Percentiles rank a stretch among this genome's conserved stretches.
Evolutionary conservation across 2,888 invertebrate genomes (phyloP).

Genomic region (Gymnoscelis rufifasciata): DNA sequence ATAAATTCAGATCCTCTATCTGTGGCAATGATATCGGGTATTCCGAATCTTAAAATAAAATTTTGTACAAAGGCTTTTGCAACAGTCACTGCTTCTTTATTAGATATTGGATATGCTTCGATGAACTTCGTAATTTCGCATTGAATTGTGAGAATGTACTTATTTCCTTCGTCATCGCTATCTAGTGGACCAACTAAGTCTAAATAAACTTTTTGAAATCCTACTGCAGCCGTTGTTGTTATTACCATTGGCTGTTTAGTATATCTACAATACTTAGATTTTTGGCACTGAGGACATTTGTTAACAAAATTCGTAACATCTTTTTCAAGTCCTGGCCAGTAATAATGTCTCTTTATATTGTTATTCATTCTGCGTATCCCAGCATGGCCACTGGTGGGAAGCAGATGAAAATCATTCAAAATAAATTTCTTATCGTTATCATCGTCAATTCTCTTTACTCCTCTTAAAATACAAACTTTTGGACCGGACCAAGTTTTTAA

Average conservation of each 20-base stretch:
- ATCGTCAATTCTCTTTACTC: constrained; percentile 20
- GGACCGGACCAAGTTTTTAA: too few species aligned
- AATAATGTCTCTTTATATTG: too few species aligned
- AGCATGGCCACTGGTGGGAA: constrained; percentile 29
- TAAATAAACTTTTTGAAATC: constrained; percentile 23
- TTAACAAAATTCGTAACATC: constrained; percentile 21
- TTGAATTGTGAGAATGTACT: constrained; percentile 27
- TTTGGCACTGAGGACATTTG: constrained; percentile 24
- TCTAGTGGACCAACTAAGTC: constrained; percentile 23
- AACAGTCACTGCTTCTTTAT: constrained; percentile 7
- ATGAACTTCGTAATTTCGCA: constrained; percentile 28
- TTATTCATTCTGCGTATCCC: constrained; percentile 14
- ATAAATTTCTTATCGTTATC: constrained; percentile 23
- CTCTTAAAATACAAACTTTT: constrained; percentile 24
- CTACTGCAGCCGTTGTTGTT: constrained; percentile 20
- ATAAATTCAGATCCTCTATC: constrained; percentile 21
- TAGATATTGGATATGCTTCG: constrained; percentile 11
- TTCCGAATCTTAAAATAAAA: constrained; percentile 17
- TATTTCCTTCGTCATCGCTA: constrained; percentile 16
- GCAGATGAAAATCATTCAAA: constrained; percentile 27
- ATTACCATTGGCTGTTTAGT: constrained; percentile 21
- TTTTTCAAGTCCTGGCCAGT: neutral
- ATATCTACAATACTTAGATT: neutral
- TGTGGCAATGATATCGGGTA: constrained; percentile 9
- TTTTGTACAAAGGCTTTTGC: constrained; percentile 16